phyloP scores from a whole-genome alignment of 1,140 invertebrate species.

The Goniozus legneri region DNA sequence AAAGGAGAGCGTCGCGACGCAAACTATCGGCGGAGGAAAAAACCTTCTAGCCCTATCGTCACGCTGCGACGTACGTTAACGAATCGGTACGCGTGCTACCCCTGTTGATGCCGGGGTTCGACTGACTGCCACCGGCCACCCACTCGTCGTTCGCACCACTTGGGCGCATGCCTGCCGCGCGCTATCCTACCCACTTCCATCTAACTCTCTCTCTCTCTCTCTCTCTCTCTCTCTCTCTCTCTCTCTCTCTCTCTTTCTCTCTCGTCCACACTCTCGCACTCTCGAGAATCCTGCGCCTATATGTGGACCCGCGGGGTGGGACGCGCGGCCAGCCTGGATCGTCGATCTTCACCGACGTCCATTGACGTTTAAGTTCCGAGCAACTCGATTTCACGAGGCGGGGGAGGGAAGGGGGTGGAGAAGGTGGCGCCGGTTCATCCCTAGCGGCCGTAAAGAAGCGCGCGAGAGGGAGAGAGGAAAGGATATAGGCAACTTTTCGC shows the following conservation, averaged over 20 bases:
- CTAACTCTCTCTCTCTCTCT: conserved; percentile 1
- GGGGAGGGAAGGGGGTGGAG: no score
- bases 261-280: background rate
- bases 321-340: no score
- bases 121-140: conserved; percentile 34
- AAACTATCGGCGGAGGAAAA: no score
- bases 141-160: conserved; percentile 13
- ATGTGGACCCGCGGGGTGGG: no score
- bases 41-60: no score
- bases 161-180: conserved; percentile 35
- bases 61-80: conserved; percentile 22
- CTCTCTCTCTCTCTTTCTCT: conserved; percentile 3
- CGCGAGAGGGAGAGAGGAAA: no score
- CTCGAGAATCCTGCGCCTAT: background rate
- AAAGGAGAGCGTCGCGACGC: conserved; percentile 8
- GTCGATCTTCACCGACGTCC: background rate
- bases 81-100: conserved; percentile 38
- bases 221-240: background rate
- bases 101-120: conserved; percentile 38
- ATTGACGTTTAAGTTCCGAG: background rate
- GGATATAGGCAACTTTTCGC: no score
- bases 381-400: background rate
- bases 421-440: no score
- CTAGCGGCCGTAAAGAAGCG: no score
- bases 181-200: background rate